Base-by-base conservation (phyloP, 2,888 invertebrate genomes). In the Norana najaformis region DNA sequence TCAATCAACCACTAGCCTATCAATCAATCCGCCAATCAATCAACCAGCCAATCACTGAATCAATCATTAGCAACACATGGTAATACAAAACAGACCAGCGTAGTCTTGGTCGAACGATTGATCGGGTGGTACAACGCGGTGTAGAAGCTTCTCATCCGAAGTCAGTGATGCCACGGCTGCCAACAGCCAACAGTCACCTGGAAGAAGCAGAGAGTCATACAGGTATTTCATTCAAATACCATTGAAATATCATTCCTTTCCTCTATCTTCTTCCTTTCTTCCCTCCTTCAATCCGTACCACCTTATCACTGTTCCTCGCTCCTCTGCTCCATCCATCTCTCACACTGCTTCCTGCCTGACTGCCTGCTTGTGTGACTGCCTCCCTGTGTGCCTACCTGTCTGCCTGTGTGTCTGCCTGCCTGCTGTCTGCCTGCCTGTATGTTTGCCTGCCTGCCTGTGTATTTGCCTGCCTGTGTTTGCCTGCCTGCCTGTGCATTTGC, bases 101-200 rank as follows among this genome's bases (percentile, higher is more conserved):
- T 92, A 92, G 20, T 91, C 89, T 35, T 92, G 82, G 23, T 89
- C 93, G 94, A 99, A 99, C 93, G 96, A 96, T 95, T 99, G 99
- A 94, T 98, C 98, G 93, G 97, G 97, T 11, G 98, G 98, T 83
- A 99, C 98, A 91, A 99, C 97, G 95, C 98, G 97, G 95, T 97
- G 97, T 96, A 99, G 98, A 90, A 98, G 95, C 94, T 97, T 96
- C 92, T 96, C 96, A 93, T 97, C 96, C 93, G 98, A 96, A 0
- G 98, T 98, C 41, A 99, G 96, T 95, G 98, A 98, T 20, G 98
- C 98, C 0, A 98, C 97, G 4, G 98, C 98, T 0, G 95, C 95
- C 91, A 95, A 92, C 39, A 95, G 95, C 98, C 98, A 98, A 94
- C 98, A 98, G 95, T 98, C 98, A 0, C 98, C 96, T 95, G 41